phyloP scores from a whole-genome alignment of 2,888 invertebrate species.

The Brenthis hecate region DNA sequence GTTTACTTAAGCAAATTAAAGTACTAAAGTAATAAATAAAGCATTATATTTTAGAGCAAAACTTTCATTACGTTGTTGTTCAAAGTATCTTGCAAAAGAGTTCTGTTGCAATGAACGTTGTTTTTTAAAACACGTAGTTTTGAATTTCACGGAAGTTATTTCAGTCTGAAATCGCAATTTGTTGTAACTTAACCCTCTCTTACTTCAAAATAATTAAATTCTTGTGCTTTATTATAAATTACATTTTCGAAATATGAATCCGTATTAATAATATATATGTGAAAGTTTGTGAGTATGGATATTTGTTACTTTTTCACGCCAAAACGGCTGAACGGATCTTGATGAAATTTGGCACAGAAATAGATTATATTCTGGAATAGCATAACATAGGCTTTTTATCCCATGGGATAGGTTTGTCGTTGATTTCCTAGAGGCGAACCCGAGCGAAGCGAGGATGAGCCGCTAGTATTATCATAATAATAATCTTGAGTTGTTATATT shows the following conservation, averaged over 20 bases:
- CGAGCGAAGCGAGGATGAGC: too few species aligned
- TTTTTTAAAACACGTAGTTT: conserved; percentile 23
- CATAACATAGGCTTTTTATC: too few species aligned
- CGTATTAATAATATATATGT: too few species aligned
- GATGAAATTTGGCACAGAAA: too few species aligned
- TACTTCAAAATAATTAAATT: conserved; percentile 14
- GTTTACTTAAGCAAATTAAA: too few species aligned
- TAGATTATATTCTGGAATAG: too few species aligned
- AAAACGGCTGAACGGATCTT: too few species aligned
- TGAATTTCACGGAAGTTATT: conserved; percentile 12
- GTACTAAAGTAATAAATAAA: background rate
- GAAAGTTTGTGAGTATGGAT: too few species aligned
- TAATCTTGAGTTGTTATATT: background rate
- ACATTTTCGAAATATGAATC: background rate
- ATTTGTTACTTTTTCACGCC: too few species aligned
- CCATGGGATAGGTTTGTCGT: too few species aligned
- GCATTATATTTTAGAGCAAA: background rate
- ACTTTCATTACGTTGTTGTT: conserved; percentile 15
- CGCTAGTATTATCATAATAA: background rate
- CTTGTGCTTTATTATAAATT: conserved; percentile 3
- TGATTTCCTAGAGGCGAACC: too few species aligned
- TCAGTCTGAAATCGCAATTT: conserved; percentile 17
- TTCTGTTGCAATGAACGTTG: conserved; percentile 4
- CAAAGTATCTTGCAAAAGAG: conserved; percentile 16
- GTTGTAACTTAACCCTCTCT: conserved; percentile 4